Evolutionary conservation across 2,888 invertebrate species (phyloP).

Genomic region (Allygus modestus): DNA sequence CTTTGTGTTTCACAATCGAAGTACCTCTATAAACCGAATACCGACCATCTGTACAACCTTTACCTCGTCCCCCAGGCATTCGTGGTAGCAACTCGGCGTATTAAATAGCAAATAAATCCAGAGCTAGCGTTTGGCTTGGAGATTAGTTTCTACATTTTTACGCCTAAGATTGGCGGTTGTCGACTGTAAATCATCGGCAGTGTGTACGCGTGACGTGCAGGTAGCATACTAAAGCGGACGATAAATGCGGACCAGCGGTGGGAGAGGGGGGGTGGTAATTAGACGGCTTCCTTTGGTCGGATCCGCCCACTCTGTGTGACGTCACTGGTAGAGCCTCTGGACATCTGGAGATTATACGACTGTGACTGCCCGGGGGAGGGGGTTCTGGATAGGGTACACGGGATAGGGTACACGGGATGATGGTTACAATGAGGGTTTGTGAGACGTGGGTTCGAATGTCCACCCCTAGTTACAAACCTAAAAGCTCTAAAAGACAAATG

Average conservation of each 20-base stretch:
- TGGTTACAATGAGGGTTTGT: too few species aligned
- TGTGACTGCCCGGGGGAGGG: too few species aligned
- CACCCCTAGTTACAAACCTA: too few species aligned
- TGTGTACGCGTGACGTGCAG: neutral
- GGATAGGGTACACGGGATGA: neutral
- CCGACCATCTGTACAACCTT: too few species aligned
- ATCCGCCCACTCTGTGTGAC: slow-evolving; percentile 16
- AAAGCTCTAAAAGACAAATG: too few species aligned
- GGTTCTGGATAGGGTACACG: neutral
- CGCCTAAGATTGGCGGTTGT: slow-evolving; percentile 11
- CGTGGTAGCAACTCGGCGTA: slow-evolving; percentile 8
- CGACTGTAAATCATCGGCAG: neutral
- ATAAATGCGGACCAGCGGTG: neutral
- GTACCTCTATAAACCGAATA: too few species aligned
- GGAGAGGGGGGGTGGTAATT: slow-evolving; percentile 23
- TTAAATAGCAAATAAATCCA: slow-evolving; percentile 42
- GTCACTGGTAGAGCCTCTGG: neutral
- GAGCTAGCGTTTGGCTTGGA: neutral
- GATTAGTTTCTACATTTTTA: slow-evolving; percentile 43
- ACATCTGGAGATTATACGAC: too few species aligned
- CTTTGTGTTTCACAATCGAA: too few species aligned
- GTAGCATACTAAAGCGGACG: slow-evolving; percentile 34
- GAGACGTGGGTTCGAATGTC: too few species aligned
- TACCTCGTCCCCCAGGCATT: neutral
- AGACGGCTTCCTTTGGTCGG: slow-evolving; percentile 31